These are phyloP conservation scores for Xiphophorus couchianus DNA, from an alignment of 2,113 vertebrate species.

Conservation along the genomic window DNA sequence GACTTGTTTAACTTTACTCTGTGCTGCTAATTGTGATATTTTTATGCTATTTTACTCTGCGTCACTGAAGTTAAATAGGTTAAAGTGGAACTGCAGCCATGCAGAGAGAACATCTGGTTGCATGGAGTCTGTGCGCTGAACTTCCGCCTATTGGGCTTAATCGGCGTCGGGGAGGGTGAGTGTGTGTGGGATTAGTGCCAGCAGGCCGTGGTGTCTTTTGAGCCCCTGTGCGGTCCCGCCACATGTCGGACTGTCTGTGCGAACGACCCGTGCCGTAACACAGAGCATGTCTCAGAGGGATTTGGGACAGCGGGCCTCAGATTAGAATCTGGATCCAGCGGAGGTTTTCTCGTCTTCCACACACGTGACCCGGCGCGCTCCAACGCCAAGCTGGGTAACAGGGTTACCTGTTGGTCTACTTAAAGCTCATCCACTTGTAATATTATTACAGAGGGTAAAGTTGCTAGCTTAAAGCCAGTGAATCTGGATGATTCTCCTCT, in stretches of 20 bases:
- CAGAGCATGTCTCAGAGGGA: conserved; percentile 49
- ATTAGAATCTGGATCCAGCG: conserved; percentile 63
- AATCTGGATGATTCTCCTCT: conserved; percentile 61
- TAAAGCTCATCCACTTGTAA: conserved; percentile 46
- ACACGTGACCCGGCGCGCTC: conserved; percentile 25
- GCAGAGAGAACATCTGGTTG: conserved; percentile 51
- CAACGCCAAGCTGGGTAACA: conserved; percentile 31
- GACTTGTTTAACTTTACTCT: too few relatives aligned
- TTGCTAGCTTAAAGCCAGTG: conserved; percentile 38
- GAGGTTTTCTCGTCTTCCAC: conserved; percentile 40
- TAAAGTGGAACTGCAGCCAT: conserved; percentile 30
- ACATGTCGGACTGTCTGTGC: conserved; percentile 19
- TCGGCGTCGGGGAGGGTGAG: conserved; percentile 19
- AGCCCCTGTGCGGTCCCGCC: conserved; percentile 31
- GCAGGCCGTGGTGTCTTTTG: conserved; percentile 32
- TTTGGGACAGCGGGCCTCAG: conserved; percentile 54
- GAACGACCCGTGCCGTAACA: conserved; percentile 33
- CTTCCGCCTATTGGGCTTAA: conserved; percentile 51
- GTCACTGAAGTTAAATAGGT: conserved; percentile 41
- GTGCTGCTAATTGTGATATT: too few relatives aligned
- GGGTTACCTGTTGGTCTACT: conserved; percentile 35
- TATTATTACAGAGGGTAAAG: conserved; percentile 36
- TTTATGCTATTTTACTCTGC: conserved; percentile 1
- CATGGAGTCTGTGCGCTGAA: conserved; percentile 43
- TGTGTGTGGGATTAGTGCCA: conserved; percentile 60